Conservation (phyloP, 2,113 vertebrate species). For the Melanocharis versteri region DNA sequence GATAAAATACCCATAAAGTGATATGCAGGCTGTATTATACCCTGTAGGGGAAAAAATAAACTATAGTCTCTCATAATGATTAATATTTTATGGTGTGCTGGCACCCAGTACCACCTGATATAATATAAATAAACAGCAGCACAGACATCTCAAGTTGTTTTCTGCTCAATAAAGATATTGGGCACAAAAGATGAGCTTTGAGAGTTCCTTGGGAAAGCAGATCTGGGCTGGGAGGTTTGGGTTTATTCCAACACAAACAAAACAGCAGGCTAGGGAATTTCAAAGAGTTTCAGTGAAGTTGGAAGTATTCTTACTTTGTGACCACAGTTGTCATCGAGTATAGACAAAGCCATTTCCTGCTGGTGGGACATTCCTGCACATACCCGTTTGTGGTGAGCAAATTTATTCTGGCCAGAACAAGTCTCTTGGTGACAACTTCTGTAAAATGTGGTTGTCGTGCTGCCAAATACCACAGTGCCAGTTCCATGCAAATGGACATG, state of each 20-base stretch:
- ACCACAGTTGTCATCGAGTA: rapidly evolving
- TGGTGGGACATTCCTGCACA: neutral
- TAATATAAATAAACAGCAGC: neutral
- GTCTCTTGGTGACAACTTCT: neutral
- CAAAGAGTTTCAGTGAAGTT: neutral
- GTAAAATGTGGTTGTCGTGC: neutral
- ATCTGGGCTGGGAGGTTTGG: neutral
- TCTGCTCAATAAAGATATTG: neutral
- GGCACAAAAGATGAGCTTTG: neutral
- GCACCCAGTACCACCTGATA: neutral
- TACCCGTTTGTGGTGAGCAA: neutral
- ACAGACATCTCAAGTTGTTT: neutral
- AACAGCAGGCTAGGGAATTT: neutral
- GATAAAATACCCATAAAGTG: neutral
- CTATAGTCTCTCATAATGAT: neutral
- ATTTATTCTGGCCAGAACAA: neutral
- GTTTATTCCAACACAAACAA: neutral
- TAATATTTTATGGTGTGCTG: neutral
- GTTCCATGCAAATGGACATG: neutral
- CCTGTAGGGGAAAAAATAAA: neutral
- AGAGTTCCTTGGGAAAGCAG: neutral
- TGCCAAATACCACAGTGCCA: neutral
- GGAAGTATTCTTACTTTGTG: neutral
- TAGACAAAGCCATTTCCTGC: neutral
- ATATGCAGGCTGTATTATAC: neutral